Base-by-base conservation (phyloP, 2,888 invertebrate species). In the Quadriops clusia region DNA sequence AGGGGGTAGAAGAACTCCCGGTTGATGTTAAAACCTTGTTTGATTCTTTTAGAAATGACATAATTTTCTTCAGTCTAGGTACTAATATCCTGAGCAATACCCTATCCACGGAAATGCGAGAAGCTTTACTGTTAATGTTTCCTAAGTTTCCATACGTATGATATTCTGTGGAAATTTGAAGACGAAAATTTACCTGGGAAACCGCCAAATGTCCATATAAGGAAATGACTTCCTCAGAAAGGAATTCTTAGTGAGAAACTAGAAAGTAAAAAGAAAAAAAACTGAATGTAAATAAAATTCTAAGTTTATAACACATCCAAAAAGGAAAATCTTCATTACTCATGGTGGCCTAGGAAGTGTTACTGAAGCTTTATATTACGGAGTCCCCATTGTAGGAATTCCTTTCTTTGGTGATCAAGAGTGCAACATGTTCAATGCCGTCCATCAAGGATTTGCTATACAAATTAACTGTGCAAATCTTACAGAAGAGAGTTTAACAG, bases 21-120 rank as follows among this genome's bases (percentile, higher is more conserved):
- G 17, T 37, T 63, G 68, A 72, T 49, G 48, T 73, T 1, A 59
- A 70, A 51, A 52, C 56, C 12, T 54, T 64, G 32, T 44, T 73
- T 32, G 70, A 73, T 38, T 51, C 58, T 6, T 60, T 71, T 2
- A 58, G 55, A 28, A 40, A 70, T 23, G 74, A 73, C 1, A 69
- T 66, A 0, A 58, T 74, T 2, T 69, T 69, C 37, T 65, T 73
- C 38, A 72, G 68, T 40, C 66, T 76, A 47, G 76, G 75, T 3
- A 70, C 74, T 1, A 67, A 70, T 38, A 57, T 73, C 1, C 60
- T 64, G 32, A 69, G 69, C 37, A 57, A 63, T n/a, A 63, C 73
- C 39, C 46, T 79, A 28, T 64, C 69, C 0, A 41, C 49, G 0
- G 63, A 67, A 3, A 68, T 65, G 37, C 56, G 63, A 13, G 51